These are phyloP conservation scores for Pelodiscus sinensis DNA, from an alignment of 2,113 vertebrate genomes.

Conservation along the genomic window DNA sequence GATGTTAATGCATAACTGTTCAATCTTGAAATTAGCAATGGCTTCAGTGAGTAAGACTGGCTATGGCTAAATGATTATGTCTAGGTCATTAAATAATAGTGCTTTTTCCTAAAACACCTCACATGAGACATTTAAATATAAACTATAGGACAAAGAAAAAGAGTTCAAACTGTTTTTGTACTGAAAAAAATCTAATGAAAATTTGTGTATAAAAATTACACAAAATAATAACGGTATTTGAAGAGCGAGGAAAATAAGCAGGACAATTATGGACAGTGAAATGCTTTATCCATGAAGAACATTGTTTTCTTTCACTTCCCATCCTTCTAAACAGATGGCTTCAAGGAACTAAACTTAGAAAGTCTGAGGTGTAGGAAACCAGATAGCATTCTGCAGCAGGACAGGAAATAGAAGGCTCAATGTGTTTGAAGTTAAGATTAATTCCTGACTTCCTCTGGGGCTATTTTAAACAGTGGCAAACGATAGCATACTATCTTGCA, in stretches of 20 bases:
- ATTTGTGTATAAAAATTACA: not conserved
- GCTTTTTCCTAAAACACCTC: not conserved
- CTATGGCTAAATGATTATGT: slow-evolving; percentile 10
- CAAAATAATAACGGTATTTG: not conserved
- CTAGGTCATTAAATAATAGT: not conserved
- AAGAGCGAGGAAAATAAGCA: not conserved
- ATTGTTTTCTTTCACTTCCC: slow-evolving; percentile 44
- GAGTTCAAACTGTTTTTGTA: not conserved
- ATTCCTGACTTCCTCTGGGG: slow-evolving; percentile 81
- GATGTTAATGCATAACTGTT: slow-evolving; percentile 28
- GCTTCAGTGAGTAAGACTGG: not conserved
- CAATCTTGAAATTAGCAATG: slow-evolving; percentile 25
- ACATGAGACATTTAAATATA: not conserved
- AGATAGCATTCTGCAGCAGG: slow-evolving; percentile 79
- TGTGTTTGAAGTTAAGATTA: slow-evolving; percentile 84
- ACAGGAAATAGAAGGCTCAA: slow-evolving; percentile 84
- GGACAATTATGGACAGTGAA: not conserved
- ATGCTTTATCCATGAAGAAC: slow-evolving; percentile 43
- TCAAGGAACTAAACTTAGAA: slow-evolving; percentile 82
- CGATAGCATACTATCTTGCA: slow-evolving; percentile 78
- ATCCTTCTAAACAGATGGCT: slow-evolving; percentile 80
- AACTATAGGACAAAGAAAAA: not conserved
- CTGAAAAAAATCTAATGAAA: slow-evolving; percentile 9
- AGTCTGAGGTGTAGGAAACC: slow-evolving; percentile 82
- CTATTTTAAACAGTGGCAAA: slow-evolving; percentile 83